Base-by-base conservation (phyloP, 1,140 invertebrate genomes). In the Telenomus remus region DNA sequence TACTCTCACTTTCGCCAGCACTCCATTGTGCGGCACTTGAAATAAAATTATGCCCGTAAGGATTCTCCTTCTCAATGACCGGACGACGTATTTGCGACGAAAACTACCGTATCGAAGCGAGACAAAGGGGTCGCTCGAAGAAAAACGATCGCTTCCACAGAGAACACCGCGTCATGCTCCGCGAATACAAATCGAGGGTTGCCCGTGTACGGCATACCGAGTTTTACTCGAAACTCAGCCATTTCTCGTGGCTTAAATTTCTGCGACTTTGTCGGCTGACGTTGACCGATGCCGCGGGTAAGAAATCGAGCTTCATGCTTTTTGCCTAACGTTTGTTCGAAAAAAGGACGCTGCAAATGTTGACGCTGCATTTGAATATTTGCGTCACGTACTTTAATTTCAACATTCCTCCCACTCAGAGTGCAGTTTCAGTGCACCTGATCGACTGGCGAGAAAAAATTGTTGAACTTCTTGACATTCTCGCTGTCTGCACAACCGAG, bases 211-310 rank as follows among this genome's bases (percentile, higher is more conserved):
- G 63, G 68, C 76, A 78, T 78, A 70, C 74, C 61, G 56, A 76
- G 56, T 65, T 75, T 69, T 57, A 63, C 71, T 72, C 14, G 1
- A 6, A 60, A 57, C 66, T 54, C 63, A 49, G 37, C 76, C 59
- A 75, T 78, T 76, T 71, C 66, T 78, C 79, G 57, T 80, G 81
- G 82, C 75, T 86, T 85, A 84, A 87, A 86, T 87, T 87, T 84
- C 82, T 82, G 79, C 81, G 81, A 84, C 79, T 82, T 72, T 75
- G 78, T 78, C 78, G 76, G 63, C 56, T 81, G 86, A 87, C 86
- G 78, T 86, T 87, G 86, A 87, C 85, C 84, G 81, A 87, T 87
- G 86, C 84, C 76, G 73, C 66, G 66, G 79, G 72, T 74, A 84
- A 80, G 82, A 84, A 85, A 81, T 84, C 82, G 80, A 84, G 81